Percentiles rank a stretch among this genome's conserved stretches.
These are phyloP conservation scores for Pseudomyrmex flavicornis DNA, from an alignment of 1,140 invertebrate species.

Conservation along the genomic window DNA sequence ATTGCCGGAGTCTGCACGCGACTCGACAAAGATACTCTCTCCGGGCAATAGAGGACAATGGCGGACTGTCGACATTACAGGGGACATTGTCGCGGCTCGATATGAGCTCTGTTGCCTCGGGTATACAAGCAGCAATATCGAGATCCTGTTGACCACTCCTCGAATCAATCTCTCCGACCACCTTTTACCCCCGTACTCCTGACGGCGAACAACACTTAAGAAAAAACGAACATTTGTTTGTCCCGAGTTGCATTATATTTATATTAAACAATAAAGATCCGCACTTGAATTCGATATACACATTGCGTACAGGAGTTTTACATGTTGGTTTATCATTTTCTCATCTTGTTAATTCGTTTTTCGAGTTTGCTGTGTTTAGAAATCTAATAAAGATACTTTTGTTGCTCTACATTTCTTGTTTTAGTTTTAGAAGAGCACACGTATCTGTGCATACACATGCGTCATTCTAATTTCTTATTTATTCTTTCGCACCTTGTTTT, in stretches of 20 bases:
- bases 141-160: slow-evolving; percentile 42
- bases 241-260: neutral
- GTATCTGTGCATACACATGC: neutral
- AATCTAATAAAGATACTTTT: no score
- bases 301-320: no score
- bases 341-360: neutral
- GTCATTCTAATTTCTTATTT: neutral
- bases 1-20: slow-evolving; percentile 70
- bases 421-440: no score
- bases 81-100: slow-evolving; percentile 75
- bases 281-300: neutral
- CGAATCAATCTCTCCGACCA: neutral
- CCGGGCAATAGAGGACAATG: slow-evolving; percentile 73
- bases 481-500: neutral
- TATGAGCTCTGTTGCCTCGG: slow-evolving; percentile 76
- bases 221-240: slow-evolving; percentile 32
- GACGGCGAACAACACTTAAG: slow-evolving; percentile 24
- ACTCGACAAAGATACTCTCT: slow-evolving; percentile 68
- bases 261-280: neutral
- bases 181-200: slow-evolving; percentile 21
- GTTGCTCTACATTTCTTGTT: no score
- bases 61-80: slow-evolving; percentile 75
- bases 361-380: neutral
- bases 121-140: slow-evolving; percentile 78
- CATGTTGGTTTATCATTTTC: no score